Percentiles rank a stretch among this genome's conserved stretches.
Evolutionary conservation across 2,797 vertebrate genomes (phyloP).

Genomic region (Apodemus agrarius): DNA sequence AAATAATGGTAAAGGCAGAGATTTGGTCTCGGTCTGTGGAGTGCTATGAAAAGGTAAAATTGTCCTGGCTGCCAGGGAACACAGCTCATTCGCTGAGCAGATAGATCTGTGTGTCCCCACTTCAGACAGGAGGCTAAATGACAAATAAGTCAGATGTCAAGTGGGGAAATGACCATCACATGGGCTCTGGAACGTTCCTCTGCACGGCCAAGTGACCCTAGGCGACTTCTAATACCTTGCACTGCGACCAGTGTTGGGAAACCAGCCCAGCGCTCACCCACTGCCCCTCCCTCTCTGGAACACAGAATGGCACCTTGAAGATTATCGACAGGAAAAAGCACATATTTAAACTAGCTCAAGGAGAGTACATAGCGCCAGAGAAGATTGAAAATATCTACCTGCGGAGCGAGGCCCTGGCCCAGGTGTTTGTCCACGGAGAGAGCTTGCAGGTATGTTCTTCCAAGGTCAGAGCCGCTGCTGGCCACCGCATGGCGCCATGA

Average conservation of each 20-base stretch:
- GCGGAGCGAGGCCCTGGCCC: constrained; percentile 93
- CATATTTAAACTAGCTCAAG: constrained; percentile 99
- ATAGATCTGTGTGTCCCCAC: fast-evolving
- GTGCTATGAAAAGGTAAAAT: neutral
- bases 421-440: constrained; percentile 97
- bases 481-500: fast-evolving
- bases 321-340: constrained; percentile 98
- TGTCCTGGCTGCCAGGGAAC: neutral
- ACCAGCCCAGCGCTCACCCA: neutral
- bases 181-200: neutral
- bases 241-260: neutral
- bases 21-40: neutral
- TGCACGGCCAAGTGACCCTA: neutral
- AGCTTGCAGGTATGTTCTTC: constrained; percentile 93
- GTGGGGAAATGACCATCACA: fast-evolving
- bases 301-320: constrained; percentile 97
- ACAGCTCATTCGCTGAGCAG: neutral
- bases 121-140: neutral
- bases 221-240: neutral
- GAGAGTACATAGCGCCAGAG: constrained; percentile 99
- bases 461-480: neutral
- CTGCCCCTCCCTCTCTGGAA: neutral
- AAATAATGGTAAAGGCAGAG: no score
- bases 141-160: neutral
- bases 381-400: constrained; percentile 96